These are phyloP conservation scores for Falco columbarius DNA, from an alignment of 2,797 vertebrate species.

Conservation along the genomic window DNA sequence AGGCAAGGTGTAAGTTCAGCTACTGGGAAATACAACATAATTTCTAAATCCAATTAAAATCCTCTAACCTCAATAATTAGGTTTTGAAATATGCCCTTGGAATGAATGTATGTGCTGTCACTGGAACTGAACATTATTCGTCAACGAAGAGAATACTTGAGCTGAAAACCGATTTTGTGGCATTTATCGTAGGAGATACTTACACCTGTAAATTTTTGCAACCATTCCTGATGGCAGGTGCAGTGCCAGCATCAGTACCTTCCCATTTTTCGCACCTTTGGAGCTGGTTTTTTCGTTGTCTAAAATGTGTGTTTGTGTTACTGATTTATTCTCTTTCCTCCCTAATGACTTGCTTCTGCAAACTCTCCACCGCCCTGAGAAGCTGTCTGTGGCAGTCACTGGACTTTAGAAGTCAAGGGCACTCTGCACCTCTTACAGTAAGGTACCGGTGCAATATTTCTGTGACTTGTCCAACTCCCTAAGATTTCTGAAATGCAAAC, in stretches of 20 bases:
- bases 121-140: background rate
- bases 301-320: background rate
- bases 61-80: background rate
- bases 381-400: background rate
- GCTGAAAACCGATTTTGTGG: background rate
- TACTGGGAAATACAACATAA: background rate
- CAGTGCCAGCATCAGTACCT: background rate
- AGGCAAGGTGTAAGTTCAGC: background rate
- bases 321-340: background rate
- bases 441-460: background rate
- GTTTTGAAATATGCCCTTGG: background rate
- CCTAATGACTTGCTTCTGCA: background rate
- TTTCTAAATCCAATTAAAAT: constrained; percentile 8
- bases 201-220: background rate
- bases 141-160: background rate
- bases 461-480: background rate
- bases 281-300: background rate
- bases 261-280: background rate
- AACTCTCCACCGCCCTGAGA: background rate
- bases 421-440: background rate
- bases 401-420: background rate
- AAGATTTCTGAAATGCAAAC: background rate
- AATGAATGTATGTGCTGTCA: background rate
- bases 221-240: background rate
- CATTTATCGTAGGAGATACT: background rate